Percentiles rank a stretch among this genome's conserved stretches.
These are phyloP conservation scores for Prionailurus bengalensis DNA, from an alignment of 2,113 vertebrate genomes.

Conservation along the genomic window DNA sequence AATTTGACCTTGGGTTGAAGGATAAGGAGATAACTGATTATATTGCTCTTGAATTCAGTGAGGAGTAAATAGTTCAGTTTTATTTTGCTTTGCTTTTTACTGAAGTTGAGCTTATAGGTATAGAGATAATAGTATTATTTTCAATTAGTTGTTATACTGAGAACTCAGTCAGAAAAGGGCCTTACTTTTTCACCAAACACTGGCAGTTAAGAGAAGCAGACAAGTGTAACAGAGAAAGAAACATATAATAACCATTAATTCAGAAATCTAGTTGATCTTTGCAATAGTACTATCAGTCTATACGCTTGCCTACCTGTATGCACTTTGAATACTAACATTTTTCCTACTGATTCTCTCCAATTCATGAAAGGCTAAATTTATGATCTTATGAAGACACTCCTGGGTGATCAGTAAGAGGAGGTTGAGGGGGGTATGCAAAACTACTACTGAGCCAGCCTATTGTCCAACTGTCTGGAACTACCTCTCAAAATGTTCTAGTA, in stretches of 20 bases:
- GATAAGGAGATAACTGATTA: not conserved
- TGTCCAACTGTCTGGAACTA: not conserved
- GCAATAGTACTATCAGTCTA: not conserved
- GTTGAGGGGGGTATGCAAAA: not conserved
- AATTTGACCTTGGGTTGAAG: not conserved
- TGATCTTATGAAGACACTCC: not conserved
- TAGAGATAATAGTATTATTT: not conserved
- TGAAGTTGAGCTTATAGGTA: not conserved
- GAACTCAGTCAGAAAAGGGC: not conserved
- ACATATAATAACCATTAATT: not conserved
- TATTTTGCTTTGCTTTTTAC: not conserved
- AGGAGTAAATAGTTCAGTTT: not conserved
- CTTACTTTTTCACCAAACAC: not conserved
- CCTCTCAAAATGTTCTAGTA: not conserved
- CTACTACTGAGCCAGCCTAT: not conserved
- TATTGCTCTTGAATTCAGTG: not conserved
- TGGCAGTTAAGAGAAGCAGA: not conserved
- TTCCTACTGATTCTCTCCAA: not conserved
- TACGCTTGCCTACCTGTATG: not conserved
- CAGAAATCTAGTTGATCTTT: not conserved
- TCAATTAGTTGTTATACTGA: not conserved
- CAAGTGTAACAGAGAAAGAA: not conserved
- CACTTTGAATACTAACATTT: not conserved
- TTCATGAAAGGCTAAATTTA: not conserved
- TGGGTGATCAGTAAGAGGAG: not conserved